A percentile compares a stretch with the other conserved stretches of the same genome.
Conservation (phyloP, 2,113 vertebrate genomes). For the Platanista minor region DNA sequence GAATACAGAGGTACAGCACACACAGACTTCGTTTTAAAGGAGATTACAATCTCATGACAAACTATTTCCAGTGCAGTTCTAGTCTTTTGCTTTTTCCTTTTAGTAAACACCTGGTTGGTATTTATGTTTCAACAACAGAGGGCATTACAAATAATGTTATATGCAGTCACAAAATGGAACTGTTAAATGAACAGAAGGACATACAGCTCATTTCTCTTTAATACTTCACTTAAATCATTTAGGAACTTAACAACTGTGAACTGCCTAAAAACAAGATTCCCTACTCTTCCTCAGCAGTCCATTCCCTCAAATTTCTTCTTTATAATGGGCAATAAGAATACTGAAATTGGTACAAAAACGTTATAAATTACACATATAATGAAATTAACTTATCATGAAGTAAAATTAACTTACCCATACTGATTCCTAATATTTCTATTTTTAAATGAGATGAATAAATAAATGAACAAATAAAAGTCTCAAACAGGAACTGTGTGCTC, state of each 20-base stretch:
- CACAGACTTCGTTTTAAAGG: neutral
- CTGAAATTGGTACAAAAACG: neutral
- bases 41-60: neutral
- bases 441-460: neutral
- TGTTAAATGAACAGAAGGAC: neutral
- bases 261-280: neutral
- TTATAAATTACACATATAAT: neutral
- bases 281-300: neutral
- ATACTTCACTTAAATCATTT: neutral
- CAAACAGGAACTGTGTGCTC: neutral
- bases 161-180: neutral
- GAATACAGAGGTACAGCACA: neutral
- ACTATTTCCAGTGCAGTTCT: neutral
- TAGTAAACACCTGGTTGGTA: neutral
- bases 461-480: neutral
- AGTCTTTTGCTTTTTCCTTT: neutral
- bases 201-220: neutral
- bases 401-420: neutral
- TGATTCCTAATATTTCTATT: neutral
- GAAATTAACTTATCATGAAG: neutral
- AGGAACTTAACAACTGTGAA: neutral
- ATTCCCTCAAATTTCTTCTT: neutral
- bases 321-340: neutral
- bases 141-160: neutral
- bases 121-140: neutral